Conservation (phyloP, 2,113 vertebrate species). For the Cheirogaleus medius region DNA sequence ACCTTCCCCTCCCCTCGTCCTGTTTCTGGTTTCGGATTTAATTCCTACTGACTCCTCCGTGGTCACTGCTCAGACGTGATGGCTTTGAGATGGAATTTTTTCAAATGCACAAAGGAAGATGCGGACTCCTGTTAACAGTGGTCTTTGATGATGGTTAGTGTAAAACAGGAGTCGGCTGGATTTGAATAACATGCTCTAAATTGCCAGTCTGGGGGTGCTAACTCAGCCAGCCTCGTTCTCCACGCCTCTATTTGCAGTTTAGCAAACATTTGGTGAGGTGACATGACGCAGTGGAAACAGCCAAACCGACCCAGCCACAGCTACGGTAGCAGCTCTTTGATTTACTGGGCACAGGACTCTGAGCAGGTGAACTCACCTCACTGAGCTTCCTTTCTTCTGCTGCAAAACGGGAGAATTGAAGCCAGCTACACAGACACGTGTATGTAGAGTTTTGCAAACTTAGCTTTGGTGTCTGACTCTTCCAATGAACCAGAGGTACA, state of each 20-base stretch:
- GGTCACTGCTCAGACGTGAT: not conserved
- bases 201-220: not conserved
- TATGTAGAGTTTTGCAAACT: not conserved
- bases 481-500: not conserved
- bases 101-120: slow-evolving; percentile 13
- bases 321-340: not conserved
- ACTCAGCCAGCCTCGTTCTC: not conserved
- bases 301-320: not conserved
- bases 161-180: not conserved
- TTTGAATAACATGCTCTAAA: not conserved
- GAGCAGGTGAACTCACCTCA: not conserved
- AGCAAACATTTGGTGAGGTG: not conserved
- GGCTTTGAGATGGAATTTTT: slow-evolving; percentile 33
- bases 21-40: not conserved
- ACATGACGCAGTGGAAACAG: not conserved
- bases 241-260: fast-evolving
- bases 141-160: not conserved
- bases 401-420: not conserved
- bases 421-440: fast-evolving
- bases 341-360: not conserved
- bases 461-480: not conserved
- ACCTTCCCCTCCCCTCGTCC: slow-evolving; percentile 41
- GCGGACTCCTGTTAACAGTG: not conserved
- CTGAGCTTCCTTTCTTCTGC: not conserved
- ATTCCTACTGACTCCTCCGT: slow-evolving; percentile 8